Base-by-base conservation (phyloP, 2,797 vertebrate species). In the Lacerta viridis region DNA sequence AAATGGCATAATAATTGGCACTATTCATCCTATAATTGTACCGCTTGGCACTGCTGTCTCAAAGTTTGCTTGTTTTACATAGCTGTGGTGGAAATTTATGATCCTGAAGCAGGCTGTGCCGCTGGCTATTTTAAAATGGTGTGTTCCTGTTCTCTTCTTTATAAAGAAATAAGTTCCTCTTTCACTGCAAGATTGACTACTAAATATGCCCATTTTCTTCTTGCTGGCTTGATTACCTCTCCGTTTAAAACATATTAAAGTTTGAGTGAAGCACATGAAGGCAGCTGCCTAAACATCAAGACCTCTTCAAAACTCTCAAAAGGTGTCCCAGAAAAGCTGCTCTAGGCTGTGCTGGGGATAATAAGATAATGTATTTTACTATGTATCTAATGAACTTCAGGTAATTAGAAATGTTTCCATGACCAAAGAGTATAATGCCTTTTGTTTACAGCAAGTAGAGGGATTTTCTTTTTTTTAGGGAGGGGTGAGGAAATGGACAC, bases 161-260 rank as follows among this genome's bases (percentile, higher is more conserved):
- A 0, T 79, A 88, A 94, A 94, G 94, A 94, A 92, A 91, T 92
- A 96, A 95, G 88, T 79, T 93, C 74, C 66, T 91, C 88, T 81
- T 17, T 92, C 1, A 3, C 23, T n/a, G 41, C 17, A 83, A 93
- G 88, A 1, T 4, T 29, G 8, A 4, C 13, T 76, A 27, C 75
- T 90, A 88, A 95, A 91, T 66, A 83, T 87, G 50, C 90, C 66
- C 27, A 68, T 66, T 59, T 85, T 89, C 89, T 88, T 41, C 59
- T 90, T 13, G 27, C 33, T 6, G 27, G 15, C 46, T 1, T 71
- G 0, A 61, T 92, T 88, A 85, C 5, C 87, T 92, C 90, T 75
- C 6, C 74, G 55, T 89, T 83, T 71, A 29, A 86, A 91, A 87
- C 3, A 77, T 80, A 3, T 0, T 5, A 4, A 66, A 79, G 64